Evolutionary conservation across 2,797 vertebrate genomes (phyloP).

Genomic region (Luscinia luscinia): DNA sequence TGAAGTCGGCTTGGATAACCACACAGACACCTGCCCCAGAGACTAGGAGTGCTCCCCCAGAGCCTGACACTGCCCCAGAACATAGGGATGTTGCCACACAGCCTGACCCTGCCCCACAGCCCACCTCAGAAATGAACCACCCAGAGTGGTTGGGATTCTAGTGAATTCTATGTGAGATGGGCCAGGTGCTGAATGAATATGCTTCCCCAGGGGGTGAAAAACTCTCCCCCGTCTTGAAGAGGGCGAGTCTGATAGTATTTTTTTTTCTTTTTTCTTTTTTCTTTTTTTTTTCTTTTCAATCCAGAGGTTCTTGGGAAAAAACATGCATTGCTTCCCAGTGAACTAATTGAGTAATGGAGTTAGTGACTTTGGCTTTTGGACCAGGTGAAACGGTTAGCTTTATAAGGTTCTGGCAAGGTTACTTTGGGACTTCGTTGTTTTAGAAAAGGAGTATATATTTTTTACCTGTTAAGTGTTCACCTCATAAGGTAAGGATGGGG

Average conservation of each 20-base stretch:
- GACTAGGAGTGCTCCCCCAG: no score
- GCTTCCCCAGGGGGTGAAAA: no score
- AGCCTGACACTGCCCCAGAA: no score
- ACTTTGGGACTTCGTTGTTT: background rate
- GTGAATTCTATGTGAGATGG: no score
- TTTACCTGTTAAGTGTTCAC: background rate
- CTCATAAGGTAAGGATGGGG: background rate
- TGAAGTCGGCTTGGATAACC: background rate
- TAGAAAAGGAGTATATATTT: background rate
- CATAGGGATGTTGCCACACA: no score
- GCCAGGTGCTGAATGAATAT: no score
- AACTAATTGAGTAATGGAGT: background rate
- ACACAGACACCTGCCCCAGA: no score
- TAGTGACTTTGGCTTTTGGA: background rate
- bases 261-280: no score
- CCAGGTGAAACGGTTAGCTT: background rate
- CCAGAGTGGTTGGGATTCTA: background rate
- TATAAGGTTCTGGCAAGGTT: background rate
- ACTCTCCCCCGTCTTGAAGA: no score
- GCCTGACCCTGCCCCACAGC: no score
- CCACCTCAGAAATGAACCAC: background rate
- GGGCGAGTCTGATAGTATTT: no score
- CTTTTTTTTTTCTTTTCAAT: background rate
- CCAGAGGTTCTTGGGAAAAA: background rate
- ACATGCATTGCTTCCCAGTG: background rate